Percentiles rank a stretch among this genome's conserved stretches.
These are phyloP conservation scores for Thera britannica DNA, from an alignment of 2,888 invertebrate species.

Conservation along the genomic window DNA sequence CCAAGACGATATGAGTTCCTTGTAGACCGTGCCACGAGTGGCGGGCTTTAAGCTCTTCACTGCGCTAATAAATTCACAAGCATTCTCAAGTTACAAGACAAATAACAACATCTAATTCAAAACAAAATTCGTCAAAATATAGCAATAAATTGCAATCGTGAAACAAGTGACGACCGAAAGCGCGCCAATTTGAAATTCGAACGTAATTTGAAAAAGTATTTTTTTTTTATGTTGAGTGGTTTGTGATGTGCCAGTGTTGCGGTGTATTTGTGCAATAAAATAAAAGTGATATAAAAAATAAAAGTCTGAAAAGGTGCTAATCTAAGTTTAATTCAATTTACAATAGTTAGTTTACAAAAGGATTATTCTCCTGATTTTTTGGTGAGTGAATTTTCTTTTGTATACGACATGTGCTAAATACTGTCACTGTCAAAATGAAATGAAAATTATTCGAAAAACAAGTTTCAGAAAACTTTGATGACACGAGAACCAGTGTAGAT, in stretches of 20 bases:
- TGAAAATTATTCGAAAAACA: no score
- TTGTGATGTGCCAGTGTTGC: slow-evolving; percentile 24
- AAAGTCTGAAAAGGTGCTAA: slow-evolving; percentile 37
- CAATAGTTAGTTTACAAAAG: neutral
- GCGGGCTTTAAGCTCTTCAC: slow-evolving; percentile 58
- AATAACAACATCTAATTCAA: neutral
- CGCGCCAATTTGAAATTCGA: slow-evolving; percentile 64
- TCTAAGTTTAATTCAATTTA: neutral
- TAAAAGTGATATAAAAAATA: slow-evolving; percentile 23
- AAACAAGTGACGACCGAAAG: slow-evolving; percentile 9
- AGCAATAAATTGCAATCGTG: neutral
- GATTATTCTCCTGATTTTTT: slow-evolving; percentile 5
- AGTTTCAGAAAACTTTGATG: no score
- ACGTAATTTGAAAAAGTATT: slow-evolving; percentile 27
- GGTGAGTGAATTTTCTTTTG: slow-evolving; percentile 39
- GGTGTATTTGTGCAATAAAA: slow-evolving; percentile 49
- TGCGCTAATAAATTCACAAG: slow-evolving; percentile 28
- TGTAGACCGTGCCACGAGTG: slow-evolving; percentile 75
- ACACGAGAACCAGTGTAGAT: no score
- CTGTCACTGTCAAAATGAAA: no score
- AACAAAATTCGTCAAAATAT: neutral
- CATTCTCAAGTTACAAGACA: slow-evolving; percentile 20
- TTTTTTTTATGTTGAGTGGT: slow-evolving; percentile 18
- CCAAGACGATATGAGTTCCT: slow-evolving; percentile 74
- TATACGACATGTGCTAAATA: no score